Percentiles rank a stretch among this genome's conserved stretches.
Evolutionary conservation across 2,797 vertebrate species (phyloP).

Genomic region (Poecilia gillii): DNA sequence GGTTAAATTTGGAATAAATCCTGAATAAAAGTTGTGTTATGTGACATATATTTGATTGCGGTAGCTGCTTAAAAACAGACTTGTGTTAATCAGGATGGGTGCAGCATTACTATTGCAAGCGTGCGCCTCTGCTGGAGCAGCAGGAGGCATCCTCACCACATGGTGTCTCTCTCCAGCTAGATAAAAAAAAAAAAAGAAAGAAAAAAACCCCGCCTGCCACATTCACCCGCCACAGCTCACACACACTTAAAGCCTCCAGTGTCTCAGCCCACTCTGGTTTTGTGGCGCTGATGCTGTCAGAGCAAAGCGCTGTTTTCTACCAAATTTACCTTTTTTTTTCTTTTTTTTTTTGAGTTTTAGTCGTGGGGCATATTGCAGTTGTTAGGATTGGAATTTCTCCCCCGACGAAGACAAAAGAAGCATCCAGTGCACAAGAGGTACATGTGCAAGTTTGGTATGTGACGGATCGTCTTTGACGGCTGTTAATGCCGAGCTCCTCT

Average conservation of each 20-base stretch:
- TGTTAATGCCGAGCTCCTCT: slow-evolving; percentile 69
- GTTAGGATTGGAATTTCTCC: slow-evolving; percentile 45
- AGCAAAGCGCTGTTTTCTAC: slow-evolving; percentile 58
- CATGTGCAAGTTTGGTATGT: slow-evolving; percentile 60
- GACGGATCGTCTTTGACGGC: slow-evolving; percentile 75
- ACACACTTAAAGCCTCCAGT: slow-evolving; percentile 48
- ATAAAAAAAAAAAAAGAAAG: slow-evolving; percentile 60
- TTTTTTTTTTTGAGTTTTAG: slow-evolving; percentile 37
- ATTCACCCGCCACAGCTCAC: slow-evolving; percentile 60
- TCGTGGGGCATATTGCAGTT: slow-evolving; percentile 47
- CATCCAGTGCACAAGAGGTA: slow-evolving; percentile 49
- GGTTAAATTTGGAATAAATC: neutral
- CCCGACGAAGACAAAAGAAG: slow-evolving; percentile 49
- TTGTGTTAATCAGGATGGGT: slow-evolving; percentile 18
- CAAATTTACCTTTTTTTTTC: slow-evolving; percentile 52
- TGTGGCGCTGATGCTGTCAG: slow-evolving; percentile 50
- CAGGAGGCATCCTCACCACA: slow-evolving; percentile 82
- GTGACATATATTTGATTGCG: neutral
- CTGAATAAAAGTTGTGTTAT: neutral
- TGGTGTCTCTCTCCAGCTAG: slow-evolving; percentile 87
- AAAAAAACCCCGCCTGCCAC: slow-evolving; percentile 45
- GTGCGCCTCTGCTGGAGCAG: slow-evolving; percentile 59
- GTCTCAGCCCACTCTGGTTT: slow-evolving; percentile 55
- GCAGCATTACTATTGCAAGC: slow-evolving; percentile 29
- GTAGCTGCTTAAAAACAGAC: slow-evolving; percentile 1